Evolutionary conservation across 2,113 vertebrate genomes (phyloP).

Genomic region (Aix galericulata): DNA sequence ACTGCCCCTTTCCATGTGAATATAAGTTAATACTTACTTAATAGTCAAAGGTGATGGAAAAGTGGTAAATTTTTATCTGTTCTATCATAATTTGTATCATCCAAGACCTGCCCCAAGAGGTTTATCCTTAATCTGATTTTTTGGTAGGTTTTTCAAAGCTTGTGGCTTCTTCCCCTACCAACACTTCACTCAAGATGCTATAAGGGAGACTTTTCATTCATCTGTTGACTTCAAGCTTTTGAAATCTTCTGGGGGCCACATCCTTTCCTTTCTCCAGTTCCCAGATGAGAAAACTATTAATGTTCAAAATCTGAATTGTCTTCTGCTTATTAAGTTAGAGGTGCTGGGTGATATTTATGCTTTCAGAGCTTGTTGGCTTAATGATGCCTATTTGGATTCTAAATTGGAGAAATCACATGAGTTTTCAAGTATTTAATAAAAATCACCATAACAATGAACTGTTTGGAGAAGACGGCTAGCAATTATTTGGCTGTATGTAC

Average conservation of each 20-base stretch:
- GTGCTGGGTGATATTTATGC: neutral
- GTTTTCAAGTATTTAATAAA: neutral
- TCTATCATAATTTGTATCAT: neutral
- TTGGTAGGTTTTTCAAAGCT: neutral
- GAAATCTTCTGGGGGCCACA: neutral
- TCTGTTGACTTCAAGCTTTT: neutral
- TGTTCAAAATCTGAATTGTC: neutral
- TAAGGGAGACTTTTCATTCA: neutral
- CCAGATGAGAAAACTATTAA: neutral
- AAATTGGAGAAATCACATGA: neutral
- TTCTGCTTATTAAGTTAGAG: neutral
- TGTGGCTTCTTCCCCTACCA: neutral
- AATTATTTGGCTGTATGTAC: neutral
- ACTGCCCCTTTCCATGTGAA: neutral
- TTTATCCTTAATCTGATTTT: neutral
- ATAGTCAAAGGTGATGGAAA: neutral
- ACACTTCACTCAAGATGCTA: neutral
- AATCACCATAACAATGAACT: neutral
- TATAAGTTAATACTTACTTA: neutral
- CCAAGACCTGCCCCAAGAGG: neutral
- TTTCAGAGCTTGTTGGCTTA: neutral
- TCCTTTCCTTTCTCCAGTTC: neutral
- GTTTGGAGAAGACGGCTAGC: neutral
- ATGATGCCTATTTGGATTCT: neutral
- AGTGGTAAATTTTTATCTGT: neutral